Percentiles rank a stretch among this genome's conserved stretches.
Conservation (phyloP, 1,140 invertebrate species). For the Aphis craccivora region DNA sequence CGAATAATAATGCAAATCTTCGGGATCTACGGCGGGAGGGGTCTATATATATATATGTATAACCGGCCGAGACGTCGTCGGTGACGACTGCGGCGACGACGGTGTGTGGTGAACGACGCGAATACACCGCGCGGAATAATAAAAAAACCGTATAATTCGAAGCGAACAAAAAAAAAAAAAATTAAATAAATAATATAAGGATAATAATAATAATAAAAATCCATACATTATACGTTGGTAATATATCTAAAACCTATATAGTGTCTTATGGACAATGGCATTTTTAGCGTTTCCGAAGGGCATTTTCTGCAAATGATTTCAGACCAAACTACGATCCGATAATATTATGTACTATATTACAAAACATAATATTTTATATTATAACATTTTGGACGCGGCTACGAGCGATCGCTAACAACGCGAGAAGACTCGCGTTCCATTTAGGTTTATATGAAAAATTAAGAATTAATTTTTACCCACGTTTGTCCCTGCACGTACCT, state of each 20-base stretch:
- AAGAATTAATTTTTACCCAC: neutral
- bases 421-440: neutral
- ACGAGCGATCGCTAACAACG: neutral
- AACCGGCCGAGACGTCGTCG: neutral
- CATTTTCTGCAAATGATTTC: constrained; percentile 1
- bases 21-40: neutral
- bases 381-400: neutral
- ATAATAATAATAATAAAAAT: neutral
- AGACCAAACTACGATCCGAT: neutral
- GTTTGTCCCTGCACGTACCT: neutral
- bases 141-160: neutral
- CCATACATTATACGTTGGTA: neutral
- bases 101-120: neutral
- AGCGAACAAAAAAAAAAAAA: constrained; percentile 14
- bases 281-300: neutral
- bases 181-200: neutral
- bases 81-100: no score
- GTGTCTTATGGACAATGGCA: neutral
- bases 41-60: neutral
- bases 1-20: constrained; percentile 43
- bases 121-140: constrained; percentile 20
- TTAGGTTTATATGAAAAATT: neutral
- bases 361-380: neutral
- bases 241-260: neutral
- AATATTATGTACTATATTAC: neutral